Evolutionary conservation across 2,888 invertebrate genomes (phyloP), one percentile per base, ranked within the genome.

Genomic region (Chymomyza fuscimana): DNA sequence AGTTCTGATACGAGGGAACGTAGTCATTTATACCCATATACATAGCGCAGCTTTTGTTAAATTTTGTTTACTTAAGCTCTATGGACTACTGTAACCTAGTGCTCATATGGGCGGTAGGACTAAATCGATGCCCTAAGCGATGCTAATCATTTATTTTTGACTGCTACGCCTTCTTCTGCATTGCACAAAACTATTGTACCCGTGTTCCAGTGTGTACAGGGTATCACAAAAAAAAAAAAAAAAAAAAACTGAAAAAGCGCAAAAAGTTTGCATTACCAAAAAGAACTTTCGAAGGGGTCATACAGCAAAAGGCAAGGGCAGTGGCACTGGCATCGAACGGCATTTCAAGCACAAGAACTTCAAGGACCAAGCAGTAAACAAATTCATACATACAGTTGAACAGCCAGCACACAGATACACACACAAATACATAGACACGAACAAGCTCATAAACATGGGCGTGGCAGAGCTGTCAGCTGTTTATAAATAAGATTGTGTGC

Each of bases 401-500:
- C 32, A 32, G 51, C 9, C 56, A 56, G 7, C 16, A 54, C 54
- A 58, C 58, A 29, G 1, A 19, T 10, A 58, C 29, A 58, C 1
- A 58, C 58, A 58, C 16, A 54, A 15, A 19, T 15, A n/a, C 52
- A 54, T 5, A 7, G 19, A 16, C 2, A 19, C 15, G 19, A 16
- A 7, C 15, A n/a, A 9, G 54, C 54, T 29, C 15, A 16, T 64
- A 67, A 65, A 22, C 25, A 22, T 61, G 71, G 73, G 76, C 76
- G 74, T 76, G 80, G 62, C 62, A 22, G 4, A 46, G 65, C 69
- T 72, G 75, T 78, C 78, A 77, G 67, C 76, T 76, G 78, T 74
- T 76, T 78, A 74, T 76, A 78, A 79, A 75, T 81, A 75, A 79
- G 77, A 64, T 58, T 63, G 69, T 67, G 46, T 56, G 64, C 65